phyloP scores from a whole-genome alignment of 2,113 vertebrate genomes.

The Garra rufa region DNA sequence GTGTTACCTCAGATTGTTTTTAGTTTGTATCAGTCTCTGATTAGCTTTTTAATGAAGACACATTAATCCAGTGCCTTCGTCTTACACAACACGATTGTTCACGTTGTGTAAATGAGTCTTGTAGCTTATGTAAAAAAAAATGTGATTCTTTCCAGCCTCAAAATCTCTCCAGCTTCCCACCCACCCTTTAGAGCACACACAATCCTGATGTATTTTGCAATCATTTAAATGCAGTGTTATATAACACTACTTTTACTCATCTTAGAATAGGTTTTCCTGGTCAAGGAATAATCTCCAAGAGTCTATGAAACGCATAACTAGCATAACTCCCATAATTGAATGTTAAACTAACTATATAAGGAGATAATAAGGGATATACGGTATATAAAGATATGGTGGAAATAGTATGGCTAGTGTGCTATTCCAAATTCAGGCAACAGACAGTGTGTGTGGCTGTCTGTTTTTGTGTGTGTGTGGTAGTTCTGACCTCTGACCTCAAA shows the following conservation, averaged over 20 bases:
- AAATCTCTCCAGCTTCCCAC: slow-evolving; percentile 7
- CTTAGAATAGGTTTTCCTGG: background rate
- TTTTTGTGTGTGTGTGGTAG: slow-evolving; percentile 16
- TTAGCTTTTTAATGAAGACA: background rate
- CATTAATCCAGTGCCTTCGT: background rate
- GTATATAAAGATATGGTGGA: background rate
- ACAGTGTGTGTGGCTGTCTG: slow-evolving; percentile 14
- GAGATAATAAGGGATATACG: background rate
- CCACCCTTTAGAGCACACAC: background rate
- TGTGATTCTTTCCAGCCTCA: background rate
- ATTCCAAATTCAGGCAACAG: too few species aligned
- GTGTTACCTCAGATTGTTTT: background rate
- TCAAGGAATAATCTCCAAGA: background rate
- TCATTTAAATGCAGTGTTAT: slow-evolving; percentile 9
- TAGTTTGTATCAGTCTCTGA: background rate
- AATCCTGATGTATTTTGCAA: slow-evolving; percentile 32
- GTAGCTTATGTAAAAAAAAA: slow-evolving; percentile 15
- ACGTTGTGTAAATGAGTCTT: slow-evolving; percentile 4
- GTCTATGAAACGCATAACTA: background rate
- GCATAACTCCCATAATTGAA: background rate
- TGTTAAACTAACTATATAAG: background rate
- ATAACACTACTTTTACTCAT: slow-evolving; percentile 10
- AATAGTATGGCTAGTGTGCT: background rate
- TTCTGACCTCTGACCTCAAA: slow-evolving; percentile 10
- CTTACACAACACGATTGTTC: background rate